These are phyloP conservation scores for Tricholaema leucomelas DNA, from an alignment of 2,113 vertebrate genomes.

Conservation along the genomic window DNA sequence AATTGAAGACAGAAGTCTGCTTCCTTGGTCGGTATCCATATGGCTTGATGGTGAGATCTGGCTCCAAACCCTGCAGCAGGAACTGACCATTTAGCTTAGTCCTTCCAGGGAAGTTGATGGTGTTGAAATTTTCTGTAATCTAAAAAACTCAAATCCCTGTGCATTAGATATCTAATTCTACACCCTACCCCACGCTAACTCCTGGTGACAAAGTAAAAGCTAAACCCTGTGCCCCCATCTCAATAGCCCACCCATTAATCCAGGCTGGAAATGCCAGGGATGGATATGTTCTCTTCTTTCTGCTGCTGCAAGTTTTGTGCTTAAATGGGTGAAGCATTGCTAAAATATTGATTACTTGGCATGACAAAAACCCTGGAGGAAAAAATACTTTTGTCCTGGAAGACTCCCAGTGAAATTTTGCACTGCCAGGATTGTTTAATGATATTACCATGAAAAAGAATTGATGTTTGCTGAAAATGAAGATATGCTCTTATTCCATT, in stretches of 20 bases:
- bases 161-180: background rate
- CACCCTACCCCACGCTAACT: background rate
- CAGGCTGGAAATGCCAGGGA: background rate
- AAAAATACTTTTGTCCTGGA: constrained; percentile 8
- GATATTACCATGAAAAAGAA: constrained; percentile 26
- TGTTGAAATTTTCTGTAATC: background rate
- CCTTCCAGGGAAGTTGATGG: background rate
- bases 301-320: background rate
- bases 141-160: background rate
- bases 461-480: constrained; percentile 56
- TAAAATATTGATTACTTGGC: constrained; percentile 34
- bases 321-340: constrained; percentile 1
- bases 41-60: background rate
- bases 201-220: background rate
- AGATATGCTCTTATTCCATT: constrained; percentile 40
- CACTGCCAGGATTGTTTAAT: constrained; percentile 31
- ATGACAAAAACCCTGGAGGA: background rate
- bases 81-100: background rate
- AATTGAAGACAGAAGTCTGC: background rate
- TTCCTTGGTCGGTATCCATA: background rate
- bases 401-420: constrained; percentile 1
- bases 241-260: background rate
- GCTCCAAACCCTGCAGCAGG: background rate
- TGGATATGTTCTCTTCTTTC: background rate
- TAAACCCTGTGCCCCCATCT: fast-evolving